Conservation (phyloP, 2,888 invertebrate genomes). For the Cephus runcator region DNA sequence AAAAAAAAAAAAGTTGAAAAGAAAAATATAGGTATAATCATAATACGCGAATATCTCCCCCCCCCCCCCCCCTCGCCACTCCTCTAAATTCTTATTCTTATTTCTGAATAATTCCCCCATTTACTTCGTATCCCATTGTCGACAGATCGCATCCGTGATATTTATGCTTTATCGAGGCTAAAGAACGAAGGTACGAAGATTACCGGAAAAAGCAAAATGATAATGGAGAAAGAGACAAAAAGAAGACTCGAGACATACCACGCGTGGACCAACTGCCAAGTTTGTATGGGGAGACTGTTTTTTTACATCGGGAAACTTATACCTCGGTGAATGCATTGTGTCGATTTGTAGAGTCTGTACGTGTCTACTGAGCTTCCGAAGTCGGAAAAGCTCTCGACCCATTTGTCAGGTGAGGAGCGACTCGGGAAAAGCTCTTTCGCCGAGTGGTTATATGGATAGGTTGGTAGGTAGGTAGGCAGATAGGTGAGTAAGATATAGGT, state of each 20-base stretch:
- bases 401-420: slow-evolving; percentile 44
- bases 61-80: too few species aligned
- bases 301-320: slow-evolving; percentile 35
- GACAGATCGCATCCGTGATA: not conserved
- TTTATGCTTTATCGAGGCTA: not conserved
- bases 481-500: not conserved
- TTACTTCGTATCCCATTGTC: not conserved
- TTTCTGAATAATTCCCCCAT: not conserved
- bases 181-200: not conserved
- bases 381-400: slow-evolving; percentile 33
- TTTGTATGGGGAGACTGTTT: not conserved
- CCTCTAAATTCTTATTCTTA: not conserved
- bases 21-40: too few species aligned
- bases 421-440: slow-evolving; percentile 29
- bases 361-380: slow-evolving; percentile 28
- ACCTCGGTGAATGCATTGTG: slow-evolving; percentile 49
- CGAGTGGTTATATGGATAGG: not conserved
- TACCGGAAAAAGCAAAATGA: not conserved
- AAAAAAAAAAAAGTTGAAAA: too few species aligned
- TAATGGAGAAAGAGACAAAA: not conserved
- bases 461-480: not conserved
- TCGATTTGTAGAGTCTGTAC: slow-evolving; percentile 34
- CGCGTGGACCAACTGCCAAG: not conserved
- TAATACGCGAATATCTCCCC: not conserved
- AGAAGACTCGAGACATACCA: too few species aligned